phyloP scores from a whole-genome alignment of 2,888 invertebrate species.

The Phengaris arion region DNA sequence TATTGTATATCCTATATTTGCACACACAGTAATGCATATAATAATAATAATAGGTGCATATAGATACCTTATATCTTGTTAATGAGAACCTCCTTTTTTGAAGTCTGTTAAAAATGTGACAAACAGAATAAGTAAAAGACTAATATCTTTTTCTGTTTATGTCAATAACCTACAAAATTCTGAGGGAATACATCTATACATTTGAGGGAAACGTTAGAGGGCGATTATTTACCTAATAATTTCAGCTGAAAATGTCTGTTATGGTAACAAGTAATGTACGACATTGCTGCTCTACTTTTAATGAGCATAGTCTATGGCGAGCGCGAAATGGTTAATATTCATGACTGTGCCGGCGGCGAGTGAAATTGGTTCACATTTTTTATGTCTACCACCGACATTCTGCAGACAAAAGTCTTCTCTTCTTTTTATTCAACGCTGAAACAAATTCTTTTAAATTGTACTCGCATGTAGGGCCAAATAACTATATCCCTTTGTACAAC shows the following conservation, averaged over 20 bases:
- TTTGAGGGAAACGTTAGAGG: no score
- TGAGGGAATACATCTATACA: no score
- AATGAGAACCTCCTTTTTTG: no score
- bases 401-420: constrained; percentile 51
- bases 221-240: not conserved
- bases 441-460: constrained; percentile 46
- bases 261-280: not conserved
- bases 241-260: not conserved
- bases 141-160: no score
- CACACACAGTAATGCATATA: no score
- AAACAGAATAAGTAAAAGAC: no score
- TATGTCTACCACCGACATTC: constrained; percentile 55
- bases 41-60: no score
- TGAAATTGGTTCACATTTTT: constrained; percentile 75
- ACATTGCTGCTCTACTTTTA: constrained; percentile 31
- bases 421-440: constrained; percentile 60
- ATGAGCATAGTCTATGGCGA: constrained; percentile 47
- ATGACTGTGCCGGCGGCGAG: constrained; percentile 68
- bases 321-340: constrained; percentile 74
- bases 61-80: no score
- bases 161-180: no score
- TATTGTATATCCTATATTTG: no score
- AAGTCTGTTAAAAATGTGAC: no score
- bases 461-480: constrained; percentile 32
- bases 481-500: constrained; percentile 27